Evolutionary conservation across 2,888 invertebrate species (phyloP), one percentile per base, ranked within the genome.

Genomic region (Monoplex corrugatus): DNA sequence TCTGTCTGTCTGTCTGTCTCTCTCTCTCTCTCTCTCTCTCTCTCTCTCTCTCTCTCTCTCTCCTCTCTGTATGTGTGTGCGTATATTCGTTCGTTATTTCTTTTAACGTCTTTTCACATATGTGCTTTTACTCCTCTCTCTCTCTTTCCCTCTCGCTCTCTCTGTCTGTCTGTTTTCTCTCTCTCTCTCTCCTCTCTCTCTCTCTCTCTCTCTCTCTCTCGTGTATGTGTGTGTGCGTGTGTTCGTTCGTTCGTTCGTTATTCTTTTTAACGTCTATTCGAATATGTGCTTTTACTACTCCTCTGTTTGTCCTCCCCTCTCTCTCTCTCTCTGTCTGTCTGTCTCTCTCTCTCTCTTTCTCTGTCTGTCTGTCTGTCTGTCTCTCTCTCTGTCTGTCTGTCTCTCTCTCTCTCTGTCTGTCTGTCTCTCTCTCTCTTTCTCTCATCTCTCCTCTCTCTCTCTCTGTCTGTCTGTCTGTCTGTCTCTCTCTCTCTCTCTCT

Each of bases 161-260:
- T 50, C 50, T 50, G 10, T 50, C 50, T 50, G 10, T 50, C 50
- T 19, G 10, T 19, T 19, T 19, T 50, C 50, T 50, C 50, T 50
- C 50, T 50, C 50, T 50, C 50, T 50, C 63, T 63, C 63, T 63
- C 63, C 63, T 63, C 63, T 63, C 63, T 63, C 63, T 63, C 63
- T 63, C 63, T 63, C 63, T 63, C 63, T 63, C 63, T 63, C 63
- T 63, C 63, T 63, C 63, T 97, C 98, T 86, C 99, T 99, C 95
- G 68, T 10, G 68, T 68, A 98, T 78, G 78, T 78, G 35, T 78
- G 35, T 78, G 78, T 78, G 35, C 35, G 78, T 78, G 96, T 0
- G 97, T 98, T 0, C 97, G 98, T 23, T 96, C 97, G 84, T 97
- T 97, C 91, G 96, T 99, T 87, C 98, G 98, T 97, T 98, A 87